phyloP scores from a whole-genome alignment of 2,797 vertebrate genomes.

The Pangasius macronema region DNA sequence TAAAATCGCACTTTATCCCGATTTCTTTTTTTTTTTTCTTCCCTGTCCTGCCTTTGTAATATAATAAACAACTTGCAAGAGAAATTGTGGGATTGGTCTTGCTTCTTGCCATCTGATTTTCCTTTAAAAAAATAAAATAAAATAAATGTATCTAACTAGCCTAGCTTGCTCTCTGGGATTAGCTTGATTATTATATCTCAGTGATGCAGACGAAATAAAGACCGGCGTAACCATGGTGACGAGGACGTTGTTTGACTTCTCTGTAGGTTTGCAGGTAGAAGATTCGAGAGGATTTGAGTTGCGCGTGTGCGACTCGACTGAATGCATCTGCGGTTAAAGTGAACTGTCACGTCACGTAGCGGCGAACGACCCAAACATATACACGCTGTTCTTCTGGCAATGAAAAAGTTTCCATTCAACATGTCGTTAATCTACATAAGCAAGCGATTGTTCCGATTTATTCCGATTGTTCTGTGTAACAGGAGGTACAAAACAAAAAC shows the following conservation, averaged over 20 bases:
- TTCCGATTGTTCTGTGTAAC: too few relatives aligned
- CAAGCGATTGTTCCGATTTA: too few relatives aligned
- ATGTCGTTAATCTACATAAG: not conserved
- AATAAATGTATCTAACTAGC: not conserved
- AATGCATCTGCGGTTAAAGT: not conserved
- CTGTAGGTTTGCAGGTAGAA: not conserved
- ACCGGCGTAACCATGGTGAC: not conserved
- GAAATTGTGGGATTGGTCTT: not conserved
- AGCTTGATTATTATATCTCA: not conserved
- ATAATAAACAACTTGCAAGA: constrained; percentile 49
- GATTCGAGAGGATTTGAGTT: not conserved
- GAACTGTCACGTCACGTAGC: not conserved
- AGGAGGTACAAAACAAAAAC: too few relatives aligned
- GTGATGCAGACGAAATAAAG: too few relatives aligned
- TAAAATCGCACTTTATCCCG: constrained; percentile 54
- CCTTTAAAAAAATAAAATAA: not conserved
- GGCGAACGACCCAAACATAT: not conserved
- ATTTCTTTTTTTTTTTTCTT: not conserved
- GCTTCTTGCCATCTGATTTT: not conserved
- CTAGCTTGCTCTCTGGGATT: not conserved
- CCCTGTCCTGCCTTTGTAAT: constrained; percentile 23
- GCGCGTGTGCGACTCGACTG: not conserved
- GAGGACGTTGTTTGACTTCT: not conserved
- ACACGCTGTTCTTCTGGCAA: not conserved
- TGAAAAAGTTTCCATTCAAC: not conserved